phyloP scores from a whole-genome alignment of 2,797 vertebrate genomes.

The Megalops cyprinoides region DNA sequence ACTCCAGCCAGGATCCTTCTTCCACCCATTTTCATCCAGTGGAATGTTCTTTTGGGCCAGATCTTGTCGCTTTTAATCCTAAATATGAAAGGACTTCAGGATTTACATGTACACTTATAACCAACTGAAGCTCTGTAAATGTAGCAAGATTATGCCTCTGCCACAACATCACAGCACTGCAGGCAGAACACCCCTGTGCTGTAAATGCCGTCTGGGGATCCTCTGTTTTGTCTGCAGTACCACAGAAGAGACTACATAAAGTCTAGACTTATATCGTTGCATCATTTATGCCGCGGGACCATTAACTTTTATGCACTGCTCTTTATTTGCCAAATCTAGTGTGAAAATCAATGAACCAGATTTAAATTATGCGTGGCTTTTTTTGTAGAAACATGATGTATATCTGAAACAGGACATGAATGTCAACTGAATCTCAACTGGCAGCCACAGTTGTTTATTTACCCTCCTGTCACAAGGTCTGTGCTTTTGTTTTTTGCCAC shows the following conservation, averaged over 20 bases:
- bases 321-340: no score
- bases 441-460: no score
- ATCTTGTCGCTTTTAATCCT: no score
- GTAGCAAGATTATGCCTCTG: not conserved
- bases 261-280: conserved; percentile 43
- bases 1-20: no score
- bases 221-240: not conserved
- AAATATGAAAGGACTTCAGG: not conserved
- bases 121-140: not conserved
- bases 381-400: conserved; percentile 26
- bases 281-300: conserved; percentile 48
- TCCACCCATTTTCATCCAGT: no score
- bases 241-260: conserved; percentile 26
- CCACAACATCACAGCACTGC: not conserved
- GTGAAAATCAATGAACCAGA: conserved; percentile 55
- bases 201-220: not conserved
- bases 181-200: not conserved
- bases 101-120: not conserved
- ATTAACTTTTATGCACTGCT: conserved; percentile 64
- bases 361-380: no score
- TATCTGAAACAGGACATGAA: conserved; percentile 36
- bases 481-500: not conserved
- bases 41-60: no score
- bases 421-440: no score
- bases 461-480: no score